These are phyloP conservation scores for Eutolmus rufibarbis DNA, from an alignment of 2,888 invertebrate genomes.

Conservation along the genomic window DNA sequence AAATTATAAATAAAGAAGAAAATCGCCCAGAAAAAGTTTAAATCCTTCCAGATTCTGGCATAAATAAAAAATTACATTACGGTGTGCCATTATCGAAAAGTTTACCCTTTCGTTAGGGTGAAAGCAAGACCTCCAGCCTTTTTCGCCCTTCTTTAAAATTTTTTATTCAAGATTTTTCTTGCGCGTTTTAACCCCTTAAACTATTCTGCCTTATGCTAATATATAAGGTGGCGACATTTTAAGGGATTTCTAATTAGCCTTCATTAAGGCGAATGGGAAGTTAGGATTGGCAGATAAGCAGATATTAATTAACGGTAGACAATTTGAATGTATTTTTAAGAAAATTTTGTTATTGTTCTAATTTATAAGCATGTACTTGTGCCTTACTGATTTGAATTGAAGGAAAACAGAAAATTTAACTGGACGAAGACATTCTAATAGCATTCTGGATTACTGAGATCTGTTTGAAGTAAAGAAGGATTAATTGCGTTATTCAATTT, in stretches of 20 bases:
- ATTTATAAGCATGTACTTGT: background rate
- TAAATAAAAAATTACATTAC: background rate
- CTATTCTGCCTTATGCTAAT: background rate
- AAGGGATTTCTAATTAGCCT: background rate
- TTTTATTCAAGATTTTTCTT: background rate
- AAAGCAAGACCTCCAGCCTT: background rate
- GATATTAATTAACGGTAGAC: background rate
- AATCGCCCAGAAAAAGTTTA: background rate
- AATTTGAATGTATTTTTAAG: background rate
- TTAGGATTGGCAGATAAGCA: background rate
- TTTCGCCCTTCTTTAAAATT: background rate
- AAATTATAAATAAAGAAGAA: background rate
- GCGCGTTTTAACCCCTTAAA: background rate
- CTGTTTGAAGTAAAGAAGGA: no score
- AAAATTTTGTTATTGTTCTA: background rate
- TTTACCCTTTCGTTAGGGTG: background rate
- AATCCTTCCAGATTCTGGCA: background rate
- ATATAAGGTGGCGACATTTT: no score
- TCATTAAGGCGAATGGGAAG: background rate
- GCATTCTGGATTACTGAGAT: no score
- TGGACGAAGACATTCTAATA: no score
- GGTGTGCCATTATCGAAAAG: background rate
- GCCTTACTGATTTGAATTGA: no score
- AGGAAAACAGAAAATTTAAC: no score
- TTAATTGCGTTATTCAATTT: no score